Conservation (phyloP, 2,113 vertebrate genomes). For the Ictalurus furcatus region DNA sequence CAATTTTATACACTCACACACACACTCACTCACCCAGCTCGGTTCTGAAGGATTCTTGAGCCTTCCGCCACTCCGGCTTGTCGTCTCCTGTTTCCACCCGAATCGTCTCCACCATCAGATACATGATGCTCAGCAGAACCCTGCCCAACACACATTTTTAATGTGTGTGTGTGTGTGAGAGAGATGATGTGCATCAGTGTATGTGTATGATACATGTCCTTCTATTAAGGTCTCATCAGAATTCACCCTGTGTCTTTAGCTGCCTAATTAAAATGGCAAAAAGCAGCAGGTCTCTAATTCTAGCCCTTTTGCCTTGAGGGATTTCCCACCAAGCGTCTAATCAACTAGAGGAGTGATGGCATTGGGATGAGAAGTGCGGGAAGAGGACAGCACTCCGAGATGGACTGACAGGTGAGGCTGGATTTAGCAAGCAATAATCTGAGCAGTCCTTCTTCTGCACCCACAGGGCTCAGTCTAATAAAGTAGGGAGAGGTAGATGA, state of each 20-base stretch:
- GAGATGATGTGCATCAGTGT: not conserved
- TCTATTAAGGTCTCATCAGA: slow-evolving; percentile 25
- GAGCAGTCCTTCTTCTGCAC: not conserved
- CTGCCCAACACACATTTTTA: slow-evolving; percentile 63
- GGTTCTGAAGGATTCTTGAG: slow-evolving; percentile 83
- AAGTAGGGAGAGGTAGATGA: slow-evolving; percentile 25
- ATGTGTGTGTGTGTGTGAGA: slow-evolving; percentile 23
- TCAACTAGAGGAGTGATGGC: not conserved
- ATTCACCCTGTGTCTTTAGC: slow-evolving; percentile 44
- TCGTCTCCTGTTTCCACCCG: slow-evolving; percentile 81
- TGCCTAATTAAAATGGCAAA: slow-evolving; percentile 48
- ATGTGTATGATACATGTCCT: not conserved
- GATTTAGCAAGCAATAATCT: slow-evolving; percentile 24
- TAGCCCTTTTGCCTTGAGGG: not conserved
- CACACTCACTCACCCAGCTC: slow-evolving; percentile 82
- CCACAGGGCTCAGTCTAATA: slow-evolving; percentile 14
- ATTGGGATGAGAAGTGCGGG: not conserved
- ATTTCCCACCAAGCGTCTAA: not conserved
- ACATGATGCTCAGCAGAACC: slow-evolving; percentile 94
- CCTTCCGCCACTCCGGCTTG: slow-evolving; percentile 77
- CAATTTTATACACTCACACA: slow-evolving; percentile 23
- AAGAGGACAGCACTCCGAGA: slow-evolving; percentile 8
- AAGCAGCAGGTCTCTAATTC: slow-evolving; percentile 29
- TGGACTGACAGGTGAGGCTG: slow-evolving; percentile 13
- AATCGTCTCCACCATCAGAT: slow-evolving; percentile 93